phyloP scores from a whole-genome alignment of 2,888 invertebrate genomes.

The Noctua janthe region DNA sequence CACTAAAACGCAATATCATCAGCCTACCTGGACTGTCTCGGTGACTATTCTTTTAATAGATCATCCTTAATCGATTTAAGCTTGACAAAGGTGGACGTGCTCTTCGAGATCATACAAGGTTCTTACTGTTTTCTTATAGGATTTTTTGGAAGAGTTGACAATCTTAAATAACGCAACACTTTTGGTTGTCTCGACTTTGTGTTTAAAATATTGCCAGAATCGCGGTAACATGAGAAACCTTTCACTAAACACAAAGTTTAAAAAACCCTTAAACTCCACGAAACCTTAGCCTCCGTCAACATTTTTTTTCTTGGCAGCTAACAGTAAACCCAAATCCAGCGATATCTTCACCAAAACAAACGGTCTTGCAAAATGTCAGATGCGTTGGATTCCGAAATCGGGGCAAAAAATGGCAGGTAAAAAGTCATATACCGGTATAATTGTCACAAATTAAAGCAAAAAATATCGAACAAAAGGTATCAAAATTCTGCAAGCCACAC shows the following conservation, averaged over 20 bases:
- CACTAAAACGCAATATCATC: slow-evolving; percentile 89
- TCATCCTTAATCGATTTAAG: slow-evolving; percentile 87
- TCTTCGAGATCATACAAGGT: slow-evolving; percentile 33
- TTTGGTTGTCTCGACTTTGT: slow-evolving; percentile 6
- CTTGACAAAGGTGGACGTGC: slow-evolving; percentile 69
- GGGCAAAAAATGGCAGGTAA: slow-evolving; percentile 87
- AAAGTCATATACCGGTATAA: slow-evolving; percentile 91
- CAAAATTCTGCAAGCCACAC: slow-evolving; percentile 91
- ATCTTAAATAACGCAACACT: background rate
- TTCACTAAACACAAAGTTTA: slow-evolving; percentile 46
- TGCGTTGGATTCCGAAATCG: slow-evolving; percentile 76
- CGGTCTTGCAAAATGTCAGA: slow-evolving; percentile 87
- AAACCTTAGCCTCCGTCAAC: slow-evolving; percentile 67
- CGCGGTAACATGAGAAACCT: slow-evolving; percentile 60
- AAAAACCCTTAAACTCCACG: slow-evolving; percentile 52
- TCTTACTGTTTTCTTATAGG: slow-evolving; percentile 50
- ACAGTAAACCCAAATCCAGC: slow-evolving; percentile 80
- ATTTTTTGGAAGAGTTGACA: slow-evolving; percentile 10
- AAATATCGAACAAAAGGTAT: slow-evolving; percentile 88
- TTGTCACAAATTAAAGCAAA: slow-evolving; percentile 91
- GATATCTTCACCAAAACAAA: slow-evolving; percentile 84
- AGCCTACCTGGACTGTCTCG: slow-evolving; percentile 85
- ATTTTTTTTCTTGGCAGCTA: slow-evolving; percentile 73
- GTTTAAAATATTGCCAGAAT: slow-evolving; percentile 45
- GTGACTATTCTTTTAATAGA: slow-evolving; percentile 85